phyloP scores from a whole-genome alignment of 1,140 invertebrate genomes.

The Sarcophaga bullata region DNA sequence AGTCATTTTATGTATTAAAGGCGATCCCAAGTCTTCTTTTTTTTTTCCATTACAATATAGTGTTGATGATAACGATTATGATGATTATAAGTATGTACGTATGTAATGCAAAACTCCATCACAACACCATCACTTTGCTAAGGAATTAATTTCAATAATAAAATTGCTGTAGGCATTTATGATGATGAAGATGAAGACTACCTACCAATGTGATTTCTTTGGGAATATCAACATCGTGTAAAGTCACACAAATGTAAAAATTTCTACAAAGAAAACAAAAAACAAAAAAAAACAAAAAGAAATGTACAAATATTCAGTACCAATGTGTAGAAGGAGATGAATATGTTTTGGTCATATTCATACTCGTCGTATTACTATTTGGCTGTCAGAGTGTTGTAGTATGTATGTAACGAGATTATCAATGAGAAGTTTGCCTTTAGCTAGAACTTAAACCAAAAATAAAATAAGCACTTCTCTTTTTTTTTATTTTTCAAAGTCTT shows the following conservation, averaged over 20 bases:
- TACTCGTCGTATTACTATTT: background rate
- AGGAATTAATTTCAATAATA: conserved; percentile 47
- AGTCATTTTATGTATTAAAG: too few relatives aligned
- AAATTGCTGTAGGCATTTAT: conserved; percentile 44
- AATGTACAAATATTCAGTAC: too few relatives aligned
- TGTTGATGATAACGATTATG: too few relatives aligned
- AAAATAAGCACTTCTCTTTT: background rate
- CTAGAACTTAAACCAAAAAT: background rate
- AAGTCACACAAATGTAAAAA: background rate
- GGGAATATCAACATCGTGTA: background rate
- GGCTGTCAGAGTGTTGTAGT: background rate
- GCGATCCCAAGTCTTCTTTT: too few relatives aligned
- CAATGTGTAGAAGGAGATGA: too few relatives aligned
- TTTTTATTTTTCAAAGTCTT: too few relatives aligned
- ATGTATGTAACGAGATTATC: conserved; percentile 45
- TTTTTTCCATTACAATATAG: too few relatives aligned
- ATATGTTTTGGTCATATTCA: background rate
- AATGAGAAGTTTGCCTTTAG: conserved; percentile 3
- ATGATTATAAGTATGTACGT: too few relatives aligned
- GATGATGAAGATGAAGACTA: conserved; percentile 46
- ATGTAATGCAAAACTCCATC: too few relatives aligned
- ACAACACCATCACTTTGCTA: conserved; percentile 40
- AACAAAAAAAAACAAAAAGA: too few relatives aligned
- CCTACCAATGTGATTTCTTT: conserved; percentile 34
- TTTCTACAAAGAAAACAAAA: too few relatives aligned